Base-by-base conservation (phyloP, 2,888 invertebrate species). In the Tanytarsus gracilentus region DNA sequence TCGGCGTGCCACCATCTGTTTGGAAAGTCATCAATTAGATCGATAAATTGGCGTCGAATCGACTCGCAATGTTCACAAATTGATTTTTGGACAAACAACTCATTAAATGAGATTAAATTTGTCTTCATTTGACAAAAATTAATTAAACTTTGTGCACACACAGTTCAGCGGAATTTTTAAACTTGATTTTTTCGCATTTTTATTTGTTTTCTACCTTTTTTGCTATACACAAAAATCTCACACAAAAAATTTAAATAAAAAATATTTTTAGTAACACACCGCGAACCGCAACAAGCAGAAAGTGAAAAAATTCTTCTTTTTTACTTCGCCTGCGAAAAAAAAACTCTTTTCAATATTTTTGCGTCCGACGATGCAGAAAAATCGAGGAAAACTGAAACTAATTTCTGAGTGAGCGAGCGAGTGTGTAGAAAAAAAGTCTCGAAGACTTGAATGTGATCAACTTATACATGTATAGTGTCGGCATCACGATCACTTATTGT, bases 311-410 rank as follows among this genome's bases (percentile, higher is more conserved):
- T 49, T 16, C 18, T 36, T 14, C 16, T 36, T n/a, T n/a, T n/a
- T n/a, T 44, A 44, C 18, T 44, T 18, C 16, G 16, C 8, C 9
- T n/a, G n/a, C n/a, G n/a, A n/a, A 44, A 44, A 18, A 18, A 44
- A 16, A 16, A 6, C 14, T 39, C 14, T 8, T n/a, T 14, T 39
- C 7, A 2, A 39, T 39, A 23, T 25, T 58, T 53, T 58, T 40
- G 58, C 58, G 58, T 58, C 58, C 40, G 58, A 14, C 40, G 39
- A 29, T 58, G 58, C 58, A 58, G 58, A 58, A 48, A 48, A 48
- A 40, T 48, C 58, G 58, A 58, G 44, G 58, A 58, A 58, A 58
- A 58, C 58, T 58, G 48, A 58, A 48, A 39, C 14, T 48, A 11
- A 44, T 29, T 29, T 58, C 26, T 58, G 9, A 6, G 18, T 44